Base-by-base conservation (phyloP, 2,113 vertebrate species). In the Otolemur garnettii region DNA sequence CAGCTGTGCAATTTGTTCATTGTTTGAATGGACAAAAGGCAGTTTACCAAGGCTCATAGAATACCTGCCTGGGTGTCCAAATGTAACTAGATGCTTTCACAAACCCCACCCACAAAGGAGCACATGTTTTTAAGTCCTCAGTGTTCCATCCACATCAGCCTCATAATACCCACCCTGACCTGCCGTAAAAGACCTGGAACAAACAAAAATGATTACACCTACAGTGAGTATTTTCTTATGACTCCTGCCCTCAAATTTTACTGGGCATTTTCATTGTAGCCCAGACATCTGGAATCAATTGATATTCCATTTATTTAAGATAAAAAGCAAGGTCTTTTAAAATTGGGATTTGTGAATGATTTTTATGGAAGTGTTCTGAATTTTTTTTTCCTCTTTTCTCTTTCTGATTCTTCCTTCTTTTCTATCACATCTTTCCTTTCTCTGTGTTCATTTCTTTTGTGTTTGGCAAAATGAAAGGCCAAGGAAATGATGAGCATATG, bases 51-150 rank as follows among this genome's bases (percentile, higher is more conserved):
- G 94, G 95, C 97, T 97, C 97, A 78, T 83, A 97, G 97, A 97
- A 96, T 98, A 98, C 98, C 97, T 98, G 97, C 97, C 97, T 98
- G 97, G 97, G 98, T 98, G 98, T 98, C 98, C 98, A 97, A 95
- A 97, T 96, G 98, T 98, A 98, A 98, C 98, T 97, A 98, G 98
- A 98, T 96, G 98, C 98, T 98, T 98, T 60, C 57, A 69, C 93
- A 98, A 98, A 98, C 98, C 96, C 98, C 98, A 98, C 98, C 98
- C 98, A 98, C 98, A 95, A 88, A 35, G 95, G 98, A 97, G 95
- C 97, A 96, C 93, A 0, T 97, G 98, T 97, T 98, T 96, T 98
- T 98, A 98, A 98, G 98, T 97, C 95, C 96, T 98, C 96, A 93
- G 96, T 97, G 98, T 98, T 97, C 98, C 96, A 95, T 97, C 96